Conservation (phyloP, 2,113 vertebrate species). For the Labeo catla region DNA sequence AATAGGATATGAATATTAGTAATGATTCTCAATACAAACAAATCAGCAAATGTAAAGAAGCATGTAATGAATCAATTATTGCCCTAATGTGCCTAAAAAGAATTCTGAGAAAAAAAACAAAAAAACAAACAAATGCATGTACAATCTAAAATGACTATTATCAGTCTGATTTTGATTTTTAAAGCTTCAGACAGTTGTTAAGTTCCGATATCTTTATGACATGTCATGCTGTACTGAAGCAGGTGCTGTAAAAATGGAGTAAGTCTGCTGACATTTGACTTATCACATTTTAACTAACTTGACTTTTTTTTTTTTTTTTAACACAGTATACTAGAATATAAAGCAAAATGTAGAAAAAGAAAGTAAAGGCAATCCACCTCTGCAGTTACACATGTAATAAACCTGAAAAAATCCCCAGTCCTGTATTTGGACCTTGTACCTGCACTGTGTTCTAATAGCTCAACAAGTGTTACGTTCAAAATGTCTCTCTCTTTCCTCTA, state of each 20-base stretch:
- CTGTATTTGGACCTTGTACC: conserved; percentile 56
- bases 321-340: not conserved
- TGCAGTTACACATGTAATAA: not conserved
- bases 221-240: not conserved
- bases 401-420: not conserved
- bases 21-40: not conserved
- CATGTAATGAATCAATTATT: not conserved
- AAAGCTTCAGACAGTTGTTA: not conserved
- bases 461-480: conserved; percentile 68
- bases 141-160: not conserved
- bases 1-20: not conserved
- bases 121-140: too few relatives aligned
- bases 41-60: not conserved
- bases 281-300: not conserved
- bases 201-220: not conserved
- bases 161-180: not conserved
- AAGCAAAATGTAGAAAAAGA: not conserved
- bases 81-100: not conserved
- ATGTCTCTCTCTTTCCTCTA: conserved; percentile 50
- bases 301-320: not conserved
- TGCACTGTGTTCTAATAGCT: conserved; percentile 44
- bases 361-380: not conserved
- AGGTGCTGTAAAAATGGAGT: not conserved
- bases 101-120: not conserved
- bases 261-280: not conserved